A percentile compares a stretch with the other conserved stretches of the same genome.
Evolutionary conservation across 1,140 invertebrate species (phyloP).

Genomic region (Gonatopus flavifemur): DNA sequence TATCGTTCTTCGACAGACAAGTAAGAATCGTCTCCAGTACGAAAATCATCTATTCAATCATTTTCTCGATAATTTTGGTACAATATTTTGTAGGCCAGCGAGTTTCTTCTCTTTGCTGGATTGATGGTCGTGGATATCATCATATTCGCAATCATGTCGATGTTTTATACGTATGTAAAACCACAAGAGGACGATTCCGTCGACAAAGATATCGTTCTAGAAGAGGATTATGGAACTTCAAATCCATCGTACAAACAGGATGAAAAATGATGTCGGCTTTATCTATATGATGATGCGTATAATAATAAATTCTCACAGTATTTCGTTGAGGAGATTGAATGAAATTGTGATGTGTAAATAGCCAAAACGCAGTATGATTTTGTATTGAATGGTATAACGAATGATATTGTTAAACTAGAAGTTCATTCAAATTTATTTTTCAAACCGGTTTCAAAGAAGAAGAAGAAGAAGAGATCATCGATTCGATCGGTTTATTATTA

Average conservation of each 20-base stretch:
- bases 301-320: too few species aligned
- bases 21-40: slow-evolving; percentile 50
- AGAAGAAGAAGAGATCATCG: too few species aligned
- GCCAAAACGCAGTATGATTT: too few species aligned
- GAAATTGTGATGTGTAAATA: too few species aligned
- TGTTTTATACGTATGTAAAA: slow-evolving; percentile 68
- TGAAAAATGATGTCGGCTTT: slow-evolving; percentile 23
- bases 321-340: too few species aligned
- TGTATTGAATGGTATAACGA: too few species aligned
- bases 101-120: slow-evolving; percentile 86
- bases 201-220: slow-evolving; percentile 27
- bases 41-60: not conserved
- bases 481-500: too few species aligned
- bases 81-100: slow-evolving; percentile 69
- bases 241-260: slow-evolving; percentile 24
- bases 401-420: too few species aligned
- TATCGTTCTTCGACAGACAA: slow-evolving; percentile 64
- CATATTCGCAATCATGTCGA: slow-evolving; percentile 77
- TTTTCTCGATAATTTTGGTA: slow-evolving; percentile 4
- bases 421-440: too few species aligned
- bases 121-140: slow-evolving; percentile 83
- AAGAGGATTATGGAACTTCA: slow-evolving; percentile 21
- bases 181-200: slow-evolving; percentile 25
- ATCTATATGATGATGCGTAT: too few species aligned
- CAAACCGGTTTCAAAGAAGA: too few species aligned